phyloP scores from a whole-genome alignment of 2,797 vertebrate genomes.

The Typhlichthys eigenmanni region DNA sequence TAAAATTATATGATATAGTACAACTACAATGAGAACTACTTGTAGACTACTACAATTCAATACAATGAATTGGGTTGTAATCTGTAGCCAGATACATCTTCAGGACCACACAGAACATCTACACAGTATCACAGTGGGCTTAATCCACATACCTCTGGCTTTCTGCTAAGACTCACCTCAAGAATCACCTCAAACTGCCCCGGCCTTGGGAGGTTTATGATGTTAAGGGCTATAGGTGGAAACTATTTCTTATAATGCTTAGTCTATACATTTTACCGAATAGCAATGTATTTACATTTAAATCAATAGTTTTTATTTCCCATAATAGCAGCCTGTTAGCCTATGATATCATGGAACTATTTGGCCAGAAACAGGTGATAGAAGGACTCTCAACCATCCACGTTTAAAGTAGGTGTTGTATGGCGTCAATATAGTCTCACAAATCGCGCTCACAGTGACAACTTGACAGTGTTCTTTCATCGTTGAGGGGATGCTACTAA shows the following conservation, averaged over 20 bases:
- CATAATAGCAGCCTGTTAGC: too few relatives aligned
- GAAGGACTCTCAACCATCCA: too few relatives aligned
- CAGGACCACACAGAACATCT: constrained; percentile 3
- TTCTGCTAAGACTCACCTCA: constrained; percentile 25
- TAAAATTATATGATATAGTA: not conserved
- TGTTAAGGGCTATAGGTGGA: constrained; percentile 5
- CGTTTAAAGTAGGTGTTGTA: too few relatives aligned
- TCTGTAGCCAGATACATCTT: not conserved
- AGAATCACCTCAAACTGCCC: constrained; percentile 40
- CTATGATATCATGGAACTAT: too few relatives aligned
- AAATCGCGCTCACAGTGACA: too few relatives aligned
- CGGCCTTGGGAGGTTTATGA: not conserved
- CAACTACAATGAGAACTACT: constrained; percentile 1
- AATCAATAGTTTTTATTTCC: too few relatives aligned
- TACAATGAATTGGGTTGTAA: not conserved
- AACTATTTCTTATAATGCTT: too few relatives aligned
- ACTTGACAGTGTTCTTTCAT: too few relatives aligned
- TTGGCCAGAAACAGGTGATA: too few relatives aligned
- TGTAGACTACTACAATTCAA: not conserved
- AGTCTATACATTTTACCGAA: not conserved
- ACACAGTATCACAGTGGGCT: constrained; percentile 17
- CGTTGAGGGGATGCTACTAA: too few relatives aligned
- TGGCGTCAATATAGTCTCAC: too few relatives aligned
- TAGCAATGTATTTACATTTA: not conserved
- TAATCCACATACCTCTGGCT: constrained; percentile 18